Evolutionary conservation across 2,113 vertebrate species (phyloP).

Genomic region (Chloropsis hardwickii): DNA sequence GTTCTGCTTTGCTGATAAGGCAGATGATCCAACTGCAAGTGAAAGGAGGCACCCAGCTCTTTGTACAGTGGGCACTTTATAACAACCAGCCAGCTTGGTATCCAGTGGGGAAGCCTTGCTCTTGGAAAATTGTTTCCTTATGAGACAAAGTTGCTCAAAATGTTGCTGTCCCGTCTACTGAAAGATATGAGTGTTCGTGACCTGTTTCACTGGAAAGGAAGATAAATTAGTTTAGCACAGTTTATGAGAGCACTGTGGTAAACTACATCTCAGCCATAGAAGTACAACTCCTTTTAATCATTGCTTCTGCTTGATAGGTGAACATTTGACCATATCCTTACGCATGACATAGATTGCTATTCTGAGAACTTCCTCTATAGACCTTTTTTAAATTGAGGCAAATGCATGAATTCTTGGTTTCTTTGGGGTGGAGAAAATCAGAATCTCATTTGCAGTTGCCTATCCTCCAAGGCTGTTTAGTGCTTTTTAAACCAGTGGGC

Average conservation of each 20-base stretch:
- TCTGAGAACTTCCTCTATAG: neutral
- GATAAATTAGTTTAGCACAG: neutral
- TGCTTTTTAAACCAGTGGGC: neutral
- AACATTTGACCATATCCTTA: neutral
- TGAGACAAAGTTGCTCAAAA: neutral
- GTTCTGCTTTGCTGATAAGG: neutral
- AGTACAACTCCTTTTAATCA: neutral
- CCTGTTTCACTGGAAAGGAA: neutral
- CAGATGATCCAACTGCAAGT: rapidly evolving
- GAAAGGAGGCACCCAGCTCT: neutral
- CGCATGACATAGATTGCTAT: neutral
- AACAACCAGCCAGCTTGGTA: neutral
- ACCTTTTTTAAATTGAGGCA: neutral
- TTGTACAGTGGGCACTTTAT: rapidly evolving
- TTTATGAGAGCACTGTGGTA: neutral
- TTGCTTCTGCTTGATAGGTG: neutral
- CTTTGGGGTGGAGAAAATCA: neutral
- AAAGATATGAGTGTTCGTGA: neutral
- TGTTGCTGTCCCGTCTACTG: neutral
- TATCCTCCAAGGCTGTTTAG: neutral
- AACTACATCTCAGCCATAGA: neutral
- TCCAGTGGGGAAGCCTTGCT: neutral
- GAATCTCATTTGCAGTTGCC: neutral
- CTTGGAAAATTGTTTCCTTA: neutral
- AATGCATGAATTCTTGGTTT: neutral